A percentile compares a stretch with the other conserved stretches of the same genome.
These are phyloP conservation scores for Coendou prehensilis DNA, from an alignment of 2,797 vertebrate species.

Conservation along the genomic window DNA sequence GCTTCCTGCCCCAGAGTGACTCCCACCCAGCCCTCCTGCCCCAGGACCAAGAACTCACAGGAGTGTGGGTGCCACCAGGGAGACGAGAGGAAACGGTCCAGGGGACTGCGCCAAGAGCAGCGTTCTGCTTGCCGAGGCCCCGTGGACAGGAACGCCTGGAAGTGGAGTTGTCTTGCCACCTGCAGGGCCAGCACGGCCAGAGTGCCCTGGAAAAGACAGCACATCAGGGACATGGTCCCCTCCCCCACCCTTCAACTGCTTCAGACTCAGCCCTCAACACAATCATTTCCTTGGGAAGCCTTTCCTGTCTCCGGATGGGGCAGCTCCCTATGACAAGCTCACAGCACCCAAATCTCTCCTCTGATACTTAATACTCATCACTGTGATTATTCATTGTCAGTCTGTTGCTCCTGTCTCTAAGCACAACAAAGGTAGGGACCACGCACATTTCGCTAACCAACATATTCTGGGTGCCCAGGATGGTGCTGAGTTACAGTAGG, in stretches of 20 bases:
- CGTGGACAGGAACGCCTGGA: slow-evolving; percentile 86
- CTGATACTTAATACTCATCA: not conserved
- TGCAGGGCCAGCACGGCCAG: slow-evolving; percentile 93
- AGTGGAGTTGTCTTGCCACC: slow-evolving; percentile 92
- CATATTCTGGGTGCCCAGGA: not conserved
- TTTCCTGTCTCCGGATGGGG: not conserved
- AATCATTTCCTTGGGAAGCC: not conserved
- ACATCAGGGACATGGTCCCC: not conserved
- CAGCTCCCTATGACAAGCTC: not conserved
- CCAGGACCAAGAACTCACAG: slow-evolving; percentile 78
- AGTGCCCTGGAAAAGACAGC: slow-evolving; percentile 89
- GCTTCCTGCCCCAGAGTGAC: slow-evolving; percentile 76
- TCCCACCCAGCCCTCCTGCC: slow-evolving; percentile 63
- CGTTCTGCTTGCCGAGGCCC: slow-evolving; percentile 83
- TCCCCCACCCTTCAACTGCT: not conserved
- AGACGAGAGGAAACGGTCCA: slow-evolving; percentile 76
- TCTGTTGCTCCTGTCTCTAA: slow-evolving; percentile 30
- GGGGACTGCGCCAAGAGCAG: slow-evolving; percentile 75
- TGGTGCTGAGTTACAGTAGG: not conserved
- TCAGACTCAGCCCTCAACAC: not conserved
- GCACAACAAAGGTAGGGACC: not conserved
- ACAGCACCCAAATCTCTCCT: not conserved
- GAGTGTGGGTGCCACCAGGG: slow-evolving; percentile 40
- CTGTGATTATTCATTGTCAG: not conserved
- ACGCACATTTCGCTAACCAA: not conserved